Evolutionary conservation across 2,888 invertebrate genomes (phyloP).

Genomic region (Macropis europaea): DNA sequence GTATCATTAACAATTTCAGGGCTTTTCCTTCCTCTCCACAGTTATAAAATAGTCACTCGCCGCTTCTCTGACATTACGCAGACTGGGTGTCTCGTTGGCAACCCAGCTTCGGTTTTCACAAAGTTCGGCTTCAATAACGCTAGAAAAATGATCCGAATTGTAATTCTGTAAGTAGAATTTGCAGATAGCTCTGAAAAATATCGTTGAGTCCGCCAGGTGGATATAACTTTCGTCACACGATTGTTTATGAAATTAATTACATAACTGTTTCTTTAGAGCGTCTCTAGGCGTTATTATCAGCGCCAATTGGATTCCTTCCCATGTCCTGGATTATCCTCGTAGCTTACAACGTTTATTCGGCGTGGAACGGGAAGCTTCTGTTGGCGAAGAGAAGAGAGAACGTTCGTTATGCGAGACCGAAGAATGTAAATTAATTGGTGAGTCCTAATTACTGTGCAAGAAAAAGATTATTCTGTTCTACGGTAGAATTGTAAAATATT

Average conservation of each 20-base stretch:
- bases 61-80: neutral
- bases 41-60: constrained; percentile 20
- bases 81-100: neutral
- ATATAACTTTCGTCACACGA: neutral
- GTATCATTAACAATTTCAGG: constrained; percentile 11
- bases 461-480: no score
- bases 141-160: constrained; percentile 21
- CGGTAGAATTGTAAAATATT: neutral
- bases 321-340: neutral
- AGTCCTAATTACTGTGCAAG: neutral
- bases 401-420: constrained; percentile 17
- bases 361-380: neutral
- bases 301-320: neutral
- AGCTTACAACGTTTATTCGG: constrained; percentile 25
- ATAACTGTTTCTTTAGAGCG: neutral
- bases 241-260: neutral
- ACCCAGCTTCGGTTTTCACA: neutral
- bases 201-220: no score
- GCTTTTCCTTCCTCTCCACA: neutral
- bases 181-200: neutral
- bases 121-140: neutral
- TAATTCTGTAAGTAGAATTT: constrained; percentile 33
- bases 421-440: constrained; percentile 38
- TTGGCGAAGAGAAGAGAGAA: neutral
- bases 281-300: constrained; percentile 4